These are phyloP conservation scores for Symphodus melops DNA, from an alignment of 2,113 vertebrate species.

Conservation along the genomic window DNA sequence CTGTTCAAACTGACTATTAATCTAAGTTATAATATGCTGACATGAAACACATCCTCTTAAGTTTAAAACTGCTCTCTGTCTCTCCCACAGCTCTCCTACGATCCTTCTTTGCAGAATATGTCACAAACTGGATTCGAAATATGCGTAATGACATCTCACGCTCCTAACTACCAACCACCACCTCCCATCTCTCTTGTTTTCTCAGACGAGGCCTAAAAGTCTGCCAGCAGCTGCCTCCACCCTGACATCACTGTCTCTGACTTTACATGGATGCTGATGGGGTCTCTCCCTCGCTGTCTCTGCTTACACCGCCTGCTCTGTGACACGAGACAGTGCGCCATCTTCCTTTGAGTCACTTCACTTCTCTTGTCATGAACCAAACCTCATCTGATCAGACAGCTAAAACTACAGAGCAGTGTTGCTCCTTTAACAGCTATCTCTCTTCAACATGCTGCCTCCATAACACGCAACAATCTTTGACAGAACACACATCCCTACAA, in stretches of 20 bases:
- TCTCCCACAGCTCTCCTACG: not conserved
- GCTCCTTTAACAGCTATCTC: slow-evolving; percentile 21
- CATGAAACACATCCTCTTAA: not conserved
- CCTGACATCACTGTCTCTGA: not conserved
- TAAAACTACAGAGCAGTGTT: slow-evolving; percentile 2
- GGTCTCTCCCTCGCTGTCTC: not conserved
- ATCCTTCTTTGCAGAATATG: slow-evolving; percentile 6
- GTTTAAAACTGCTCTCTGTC: not conserved
- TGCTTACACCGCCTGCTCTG: slow-evolving; percentile 18
- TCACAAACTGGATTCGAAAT: slow-evolving; percentile 26
- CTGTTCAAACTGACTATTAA: not conserved
- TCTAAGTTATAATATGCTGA: not conserved
- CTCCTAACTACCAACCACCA: slow-evolving; percentile 16
- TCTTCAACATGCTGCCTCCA: not conserved
- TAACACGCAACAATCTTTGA: not conserved
- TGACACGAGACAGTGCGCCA: slow-evolving; percentile 47
- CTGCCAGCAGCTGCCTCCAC: slow-evolving; percentile 13
- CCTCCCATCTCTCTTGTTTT: slow-evolving; percentile 3
- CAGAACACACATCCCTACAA: not conserved
- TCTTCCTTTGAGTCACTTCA: slow-evolving; percentile 44
- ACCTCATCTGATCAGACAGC: slow-evolving; percentile 37
- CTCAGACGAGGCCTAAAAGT: slow-evolving; percentile 24
- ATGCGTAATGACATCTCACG: slow-evolving; percentile 21
- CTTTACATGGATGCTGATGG: slow-evolving; percentile 30
- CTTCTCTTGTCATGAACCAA: slow-evolving; percentile 33